phyloP scores from a whole-genome alignment of 64 coral and sea anemone species.

The Catalaphyllia jardinei region DNA sequence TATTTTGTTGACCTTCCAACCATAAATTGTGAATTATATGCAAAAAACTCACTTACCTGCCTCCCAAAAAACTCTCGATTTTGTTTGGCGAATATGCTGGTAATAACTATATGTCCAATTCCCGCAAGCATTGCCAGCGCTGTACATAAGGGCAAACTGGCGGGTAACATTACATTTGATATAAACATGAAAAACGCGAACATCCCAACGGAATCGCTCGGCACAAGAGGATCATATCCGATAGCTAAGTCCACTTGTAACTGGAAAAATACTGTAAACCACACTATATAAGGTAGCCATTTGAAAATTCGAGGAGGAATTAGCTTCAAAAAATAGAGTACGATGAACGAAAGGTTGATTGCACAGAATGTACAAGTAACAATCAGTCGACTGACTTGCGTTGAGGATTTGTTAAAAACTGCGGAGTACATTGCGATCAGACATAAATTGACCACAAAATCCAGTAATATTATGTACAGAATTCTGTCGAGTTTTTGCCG shows the following conservation, averaged over 20 bases:
- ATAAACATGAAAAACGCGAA: conserved; percentile 92
- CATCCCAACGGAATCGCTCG: conserved; percentile 91
- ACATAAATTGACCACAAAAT: conserved; percentile 79
- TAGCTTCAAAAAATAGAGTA: conserved; percentile 64
- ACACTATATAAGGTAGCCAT: conserved; percentile 79
- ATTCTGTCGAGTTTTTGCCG: conserved; percentile 85
- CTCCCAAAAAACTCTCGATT: conserved; percentile 54
- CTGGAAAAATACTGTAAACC: conserved; percentile 78
- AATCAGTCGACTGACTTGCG: conserved; percentile 74
- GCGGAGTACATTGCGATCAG: conserved; percentile 75
- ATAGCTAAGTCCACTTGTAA: conserved; percentile 69
- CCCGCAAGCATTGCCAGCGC: conserved; percentile 32
- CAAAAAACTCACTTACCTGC: conserved; percentile 61
- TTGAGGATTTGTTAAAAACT: conserved; percentile 53
- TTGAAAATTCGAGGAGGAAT: conserved; percentile 46
- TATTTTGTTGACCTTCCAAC: not conserved
- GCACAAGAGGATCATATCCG: conserved; percentile 82
- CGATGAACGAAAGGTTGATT: conserved; percentile 57
- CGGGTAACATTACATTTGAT: conserved; percentile 84
- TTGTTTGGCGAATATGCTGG: conserved; percentile 52
- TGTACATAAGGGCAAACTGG: conserved; percentile 69
- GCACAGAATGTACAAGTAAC: conserved; percentile 67
- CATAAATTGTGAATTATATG: not conserved
- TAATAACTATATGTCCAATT: conserved; percentile 55
- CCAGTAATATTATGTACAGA: conserved; percentile 77